Base-by-base conservation (phyloP, 2,797 vertebrate genomes). In the Pipistrellus kuhlii region DNA sequence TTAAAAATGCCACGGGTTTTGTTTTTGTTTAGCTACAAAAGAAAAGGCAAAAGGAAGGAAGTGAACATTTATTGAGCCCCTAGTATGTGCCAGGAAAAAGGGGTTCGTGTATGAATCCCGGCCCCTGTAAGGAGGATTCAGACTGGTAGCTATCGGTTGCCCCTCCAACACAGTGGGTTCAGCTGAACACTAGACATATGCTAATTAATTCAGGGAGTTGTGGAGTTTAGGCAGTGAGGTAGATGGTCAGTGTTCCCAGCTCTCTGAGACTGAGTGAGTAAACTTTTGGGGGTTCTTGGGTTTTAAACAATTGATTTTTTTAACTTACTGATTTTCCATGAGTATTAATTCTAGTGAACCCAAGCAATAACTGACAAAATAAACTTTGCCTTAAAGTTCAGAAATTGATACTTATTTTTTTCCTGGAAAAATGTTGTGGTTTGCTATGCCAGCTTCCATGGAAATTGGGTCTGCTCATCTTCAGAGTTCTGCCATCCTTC, bases 1-100 rank as follows among this genome's bases (percentile, higher is more conserved):
- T 97, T 51, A 85, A 95, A 97, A 97, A 96, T 95, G 91, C 93
- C 93, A 92, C 80, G 51, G 23, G 93, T 94, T 93, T 97, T 85
- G 88, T 90, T 96, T 95, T 96, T 96, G 86, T 97, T 94, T 96
- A 96, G 95, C 73, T 93, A 20, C 23, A 62, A 72, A 18, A 38
- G 73, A 97, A 96, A 94, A 91, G 93, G 76, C 66, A 94, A 76
- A 89, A 72, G 71, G 78, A 88, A 93, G 59, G 15, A 94, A 93
- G 91, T 85, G 88, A 88, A 46, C 77, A 94, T 93, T 83, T 80
- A 91, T 93, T 90, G 95, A 95, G 78, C 41, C 48, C 78, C 78
- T 95, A 83, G 51, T 85, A 83, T 62, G 46, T 92, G 71, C 85
- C 27, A 89, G 77, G 32, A 62, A 85, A 69, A 64, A 75, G 30